Conservation (phyloP, 1,140 invertebrate genomes). For the Akabosia matsudoensis region DNA sequence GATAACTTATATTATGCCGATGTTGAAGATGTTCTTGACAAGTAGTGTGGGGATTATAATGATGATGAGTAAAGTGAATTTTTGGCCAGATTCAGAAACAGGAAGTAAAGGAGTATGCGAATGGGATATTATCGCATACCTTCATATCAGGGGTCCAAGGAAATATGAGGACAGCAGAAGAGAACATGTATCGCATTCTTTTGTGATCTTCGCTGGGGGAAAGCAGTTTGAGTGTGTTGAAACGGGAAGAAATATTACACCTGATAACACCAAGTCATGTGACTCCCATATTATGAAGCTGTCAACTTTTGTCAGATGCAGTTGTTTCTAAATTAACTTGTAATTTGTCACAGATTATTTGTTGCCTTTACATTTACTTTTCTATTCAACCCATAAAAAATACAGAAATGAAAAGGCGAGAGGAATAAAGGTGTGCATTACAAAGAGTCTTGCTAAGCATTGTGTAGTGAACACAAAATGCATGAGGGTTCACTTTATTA, state of each 20-base stretch:
- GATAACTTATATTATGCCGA: background rate
- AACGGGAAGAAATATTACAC: slow-evolving; percentile 10
- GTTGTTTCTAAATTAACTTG: slow-evolving; percentile 21
- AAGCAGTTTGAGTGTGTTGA: background rate
- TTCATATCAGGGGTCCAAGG: too few relatives aligned
- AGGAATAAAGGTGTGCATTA: too few relatives aligned
- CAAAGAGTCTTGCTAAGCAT: too few relatives aligned
- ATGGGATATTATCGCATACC: too few relatives aligned
- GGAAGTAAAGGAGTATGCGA: background rate
- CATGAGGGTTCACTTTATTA: too few relatives aligned
- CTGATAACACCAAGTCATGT: background rate
- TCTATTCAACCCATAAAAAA: background rate
- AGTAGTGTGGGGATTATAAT: background rate
- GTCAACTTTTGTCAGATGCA: slow-evolving; percentile 16
- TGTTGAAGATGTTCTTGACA: background rate
- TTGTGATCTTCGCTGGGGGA: background rate
- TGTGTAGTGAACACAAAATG: too few relatives aligned
- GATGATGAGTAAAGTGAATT: slow-evolving; percentile 14
- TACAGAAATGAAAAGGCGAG: background rate
- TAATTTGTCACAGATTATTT: slow-evolving; percentile 22
- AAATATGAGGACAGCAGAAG: too few relatives aligned
- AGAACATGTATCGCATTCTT: background rate
- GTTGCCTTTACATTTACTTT: slow-evolving; percentile 19
- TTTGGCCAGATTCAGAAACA: background rate
- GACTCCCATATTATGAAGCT: background rate